These are phyloP conservation scores for Pelobates fuscus DNA, from an alignment of 2,113 vertebrate genomes.

Conservation along the genomic window DNA sequence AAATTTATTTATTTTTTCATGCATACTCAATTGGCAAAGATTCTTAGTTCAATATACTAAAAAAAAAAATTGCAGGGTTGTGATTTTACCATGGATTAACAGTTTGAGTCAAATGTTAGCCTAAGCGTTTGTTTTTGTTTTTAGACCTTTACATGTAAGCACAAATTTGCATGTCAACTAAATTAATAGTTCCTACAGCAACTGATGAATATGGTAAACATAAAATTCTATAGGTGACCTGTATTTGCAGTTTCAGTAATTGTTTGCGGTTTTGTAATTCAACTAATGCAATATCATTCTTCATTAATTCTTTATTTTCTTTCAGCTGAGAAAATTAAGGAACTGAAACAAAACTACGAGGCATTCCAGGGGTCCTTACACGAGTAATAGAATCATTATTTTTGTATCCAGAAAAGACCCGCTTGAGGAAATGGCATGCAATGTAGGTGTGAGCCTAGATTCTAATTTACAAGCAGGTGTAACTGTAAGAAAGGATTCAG, in stretches of 20 bases:
- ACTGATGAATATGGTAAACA: neutral
- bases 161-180: too few species aligned
- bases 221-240: neutral
- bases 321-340: conserved; percentile 39
- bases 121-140: too few species aligned
- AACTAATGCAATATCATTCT: too few species aligned
- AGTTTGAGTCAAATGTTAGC: too few species aligned
- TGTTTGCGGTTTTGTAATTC: neutral
- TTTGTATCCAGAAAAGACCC: neutral
- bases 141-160: too few species aligned
- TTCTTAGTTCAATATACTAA: too few species aligned
- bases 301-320: neutral
- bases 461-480: neutral
- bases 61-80: too few species aligned
- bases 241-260: neutral
- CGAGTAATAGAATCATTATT: neutral
- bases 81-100: too few species aligned
- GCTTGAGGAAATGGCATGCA: neutral
- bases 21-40: too few species aligned
- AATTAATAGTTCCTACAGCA: too few species aligned
- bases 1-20: too few species aligned
- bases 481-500: neutral
- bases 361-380: conserved; percentile 7
- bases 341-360: conserved; percentile 34
- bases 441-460: neutral